phyloP scores from a whole-genome alignment of 2,797 vertebrate species.

The Macroramphosus scolopax region DNA sequence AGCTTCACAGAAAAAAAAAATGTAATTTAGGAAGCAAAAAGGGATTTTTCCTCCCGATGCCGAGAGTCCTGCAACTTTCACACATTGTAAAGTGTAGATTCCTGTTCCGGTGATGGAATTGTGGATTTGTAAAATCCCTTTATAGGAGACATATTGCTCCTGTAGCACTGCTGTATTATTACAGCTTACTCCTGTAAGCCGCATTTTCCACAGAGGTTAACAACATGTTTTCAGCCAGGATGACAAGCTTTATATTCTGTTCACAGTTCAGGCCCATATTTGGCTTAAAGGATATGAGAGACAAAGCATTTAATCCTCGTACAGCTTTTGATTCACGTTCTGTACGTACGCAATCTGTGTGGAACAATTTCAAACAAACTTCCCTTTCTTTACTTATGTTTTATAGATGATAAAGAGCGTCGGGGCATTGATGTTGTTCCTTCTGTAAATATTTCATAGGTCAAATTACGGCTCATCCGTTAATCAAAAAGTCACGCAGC shows the following conservation, averaged over 20 bases:
- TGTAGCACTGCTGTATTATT: constrained; percentile 58
- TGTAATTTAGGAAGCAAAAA: too few species aligned
- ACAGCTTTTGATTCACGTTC: constrained; percentile 13
- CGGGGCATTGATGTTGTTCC: background rate
- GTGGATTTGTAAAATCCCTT: constrained; percentile 62
- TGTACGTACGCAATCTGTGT: too few species aligned
- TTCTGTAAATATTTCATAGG: constrained; percentile 35
- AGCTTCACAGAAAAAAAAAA: too few species aligned
- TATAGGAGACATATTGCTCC: constrained; percentile 46
- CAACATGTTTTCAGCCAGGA: constrained; percentile 48
- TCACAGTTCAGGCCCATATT: constrained; percentile 39
- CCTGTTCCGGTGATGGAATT: constrained; percentile 44
- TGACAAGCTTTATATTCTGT: constrained; percentile 46
- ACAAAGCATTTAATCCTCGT: constrained; percentile 43
- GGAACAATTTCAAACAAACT: too few species aligned
- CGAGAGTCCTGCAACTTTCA: constrained; percentile 25
- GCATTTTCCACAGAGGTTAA: constrained; percentile 67
- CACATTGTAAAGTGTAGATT: constrained; percentile 31
- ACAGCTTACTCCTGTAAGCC: constrained; percentile 65
- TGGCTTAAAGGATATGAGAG: constrained; percentile 24
- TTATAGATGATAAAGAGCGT: constrained; percentile 15
- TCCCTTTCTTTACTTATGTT: background rate
- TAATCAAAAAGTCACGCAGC: constrained; percentile 44
- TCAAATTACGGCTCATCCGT: constrained; percentile 48
- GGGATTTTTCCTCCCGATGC: too few species aligned